A percentile compares a stretch with the other conserved stretches of the same genome.
phyloP scores from a whole-genome alignment of 2,113 vertebrate genomes.

The Nothoprocta perdicaria region DNA sequence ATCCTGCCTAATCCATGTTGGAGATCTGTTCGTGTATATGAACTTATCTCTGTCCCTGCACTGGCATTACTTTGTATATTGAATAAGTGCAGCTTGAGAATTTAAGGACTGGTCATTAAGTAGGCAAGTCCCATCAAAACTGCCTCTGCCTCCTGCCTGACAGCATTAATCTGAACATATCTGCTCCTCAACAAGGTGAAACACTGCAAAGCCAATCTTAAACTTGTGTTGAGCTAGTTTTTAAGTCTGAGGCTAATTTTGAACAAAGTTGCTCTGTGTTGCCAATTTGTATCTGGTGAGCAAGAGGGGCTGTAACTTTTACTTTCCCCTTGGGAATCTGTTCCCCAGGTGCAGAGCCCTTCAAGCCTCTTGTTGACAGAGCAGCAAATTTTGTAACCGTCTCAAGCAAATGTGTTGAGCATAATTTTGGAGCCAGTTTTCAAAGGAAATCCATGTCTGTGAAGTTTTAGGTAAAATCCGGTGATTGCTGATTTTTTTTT shows the following conservation, averaged over 20 bases:
- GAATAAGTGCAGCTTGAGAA: not conserved
- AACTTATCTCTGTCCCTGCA: not conserved
- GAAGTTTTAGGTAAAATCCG: not conserved
- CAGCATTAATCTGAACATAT: accelerated
- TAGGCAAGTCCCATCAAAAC: not conserved
- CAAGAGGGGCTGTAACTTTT: not conserved
- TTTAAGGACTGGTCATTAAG: not conserved
- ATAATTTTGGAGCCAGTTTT: not conserved
- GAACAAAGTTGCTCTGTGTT: not conserved
- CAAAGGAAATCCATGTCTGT: not conserved
- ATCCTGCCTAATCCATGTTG: not conserved
- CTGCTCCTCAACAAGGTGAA: not conserved
- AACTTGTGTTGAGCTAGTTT: not conserved
- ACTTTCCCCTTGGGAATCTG: not conserved
- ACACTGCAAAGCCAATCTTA: not conserved
- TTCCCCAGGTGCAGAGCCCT: not conserved
- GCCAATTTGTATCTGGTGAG: not conserved
- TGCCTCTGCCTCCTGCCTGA: not conserved
- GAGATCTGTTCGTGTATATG: not conserved
- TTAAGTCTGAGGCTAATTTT: not conserved
- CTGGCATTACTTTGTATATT: not conserved
- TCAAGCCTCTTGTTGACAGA: not conserved
- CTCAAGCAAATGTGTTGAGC: not conserved
- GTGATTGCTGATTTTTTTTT: not conserved
- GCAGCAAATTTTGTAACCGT: not conserved